Percentiles rank a stretch among this genome's conserved stretches.
Conservation (phyloP, 2,888 invertebrate genomes). For the Erebia epiphron region DNA sequence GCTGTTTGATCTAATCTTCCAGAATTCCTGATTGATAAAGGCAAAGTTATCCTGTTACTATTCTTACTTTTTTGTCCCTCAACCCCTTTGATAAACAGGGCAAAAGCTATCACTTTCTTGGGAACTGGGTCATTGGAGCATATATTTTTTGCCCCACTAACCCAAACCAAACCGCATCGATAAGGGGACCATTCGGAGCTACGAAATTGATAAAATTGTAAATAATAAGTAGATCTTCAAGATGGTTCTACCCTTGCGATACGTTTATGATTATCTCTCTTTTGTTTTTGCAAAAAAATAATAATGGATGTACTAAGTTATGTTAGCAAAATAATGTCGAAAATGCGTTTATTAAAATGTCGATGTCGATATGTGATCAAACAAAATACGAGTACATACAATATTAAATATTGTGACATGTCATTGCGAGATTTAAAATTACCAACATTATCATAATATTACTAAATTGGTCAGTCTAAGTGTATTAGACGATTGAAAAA, state of each 20-base stretch:
- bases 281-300: not conserved
- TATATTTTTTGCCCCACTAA: constrained; percentile 71
- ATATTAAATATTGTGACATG: too few species aligned
- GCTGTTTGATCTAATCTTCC: not conserved
- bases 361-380: too few species aligned
- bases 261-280: not conserved
- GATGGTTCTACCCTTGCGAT: not conserved
- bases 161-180: constrained; percentile 49
- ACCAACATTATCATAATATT: too few species aligned
- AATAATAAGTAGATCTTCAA: not conserved
- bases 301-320: too few species aligned
- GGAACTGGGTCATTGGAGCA: constrained; percentile 64
- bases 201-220: constrained; percentile 9
- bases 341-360: too few species aligned
- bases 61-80: constrained; percentile 1
- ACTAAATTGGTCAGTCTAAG: too few species aligned
- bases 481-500: too few species aligned
- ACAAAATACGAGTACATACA: too few species aligned
- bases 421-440: too few species aligned
- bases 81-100: constrained; percentile 50
- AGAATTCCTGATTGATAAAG: not conserved
- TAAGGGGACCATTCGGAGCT: constrained; percentile 21
- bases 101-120: constrained; percentile 68
- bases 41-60: not conserved
- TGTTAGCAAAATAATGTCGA: too few species aligned